These are phyloP conservation scores for Ormyrus rosae DNA, from an alignment of 2,888 invertebrate species.

Conservation along the genomic window DNA sequence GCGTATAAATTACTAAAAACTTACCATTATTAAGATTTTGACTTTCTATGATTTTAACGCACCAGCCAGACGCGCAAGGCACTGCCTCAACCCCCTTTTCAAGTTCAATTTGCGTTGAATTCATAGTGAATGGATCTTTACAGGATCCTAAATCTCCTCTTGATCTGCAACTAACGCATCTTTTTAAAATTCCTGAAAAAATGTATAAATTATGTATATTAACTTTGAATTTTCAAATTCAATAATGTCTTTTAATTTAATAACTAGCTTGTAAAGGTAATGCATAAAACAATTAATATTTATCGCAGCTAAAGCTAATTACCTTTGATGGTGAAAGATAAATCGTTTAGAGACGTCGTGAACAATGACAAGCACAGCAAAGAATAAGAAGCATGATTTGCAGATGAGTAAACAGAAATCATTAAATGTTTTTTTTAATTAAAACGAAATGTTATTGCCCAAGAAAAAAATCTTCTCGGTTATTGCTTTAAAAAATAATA, in stretches of 20 bases:
- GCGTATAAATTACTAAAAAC: not conserved
- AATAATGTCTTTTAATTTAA: not conserved
- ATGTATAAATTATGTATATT: not conserved
- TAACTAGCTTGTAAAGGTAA: no score
- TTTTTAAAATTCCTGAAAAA: slow-evolving; percentile 81
- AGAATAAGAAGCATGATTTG: not conserved
- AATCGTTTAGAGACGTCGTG: no score
- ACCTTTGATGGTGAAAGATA: no score
- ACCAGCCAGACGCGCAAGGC: slow-evolving; percentile 94
- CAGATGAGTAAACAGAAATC: not conserved
- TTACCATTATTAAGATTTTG: slow-evolving; percentile 87
- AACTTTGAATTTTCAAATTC: not conserved
- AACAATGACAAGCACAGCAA: not conserved
- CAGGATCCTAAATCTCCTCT: slow-evolving; percentile 92
- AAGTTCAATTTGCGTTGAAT: slow-evolving; percentile 84
- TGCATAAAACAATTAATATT: no score
- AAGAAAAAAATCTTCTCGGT: no score
- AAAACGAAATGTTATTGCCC: no score
- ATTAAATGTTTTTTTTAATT: not conserved
- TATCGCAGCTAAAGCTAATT: no score
- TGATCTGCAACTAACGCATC: slow-evolving; percentile 91
- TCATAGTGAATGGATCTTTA: slow-evolving; percentile 89
- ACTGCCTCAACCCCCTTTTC: slow-evolving; percentile 85
- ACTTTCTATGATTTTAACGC: slow-evolving; percentile 91
- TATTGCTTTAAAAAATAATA: no score